Percentiles rank a stretch among this genome's conserved stretches.
phyloP scores from a whole-genome alignment of 1,140 invertebrate genomes.

The Drosophila melanogaster region Release_6_plus_ISO1_MT NT_033779.5:1310001-1310500 shows the following conservation, averaged over 20 bases:
- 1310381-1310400: no score
- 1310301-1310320: slow-evolving; percentile 5
- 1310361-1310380: no score
- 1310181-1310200: slow-evolving; percentile 21
- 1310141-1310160: slow-evolving; percentile 3
- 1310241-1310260: slow-evolving; percentile 52
- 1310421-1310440: no score
- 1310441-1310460: no score
- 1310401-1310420: no score
- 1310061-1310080: slow-evolving; percentile 64
- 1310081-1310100: slow-evolving; percentile 61
- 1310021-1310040: no score
- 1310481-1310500: no score
- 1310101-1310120: slow-evolving; percentile 78
- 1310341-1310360: no score
- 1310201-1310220: slow-evolving; percentile 46
- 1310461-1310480: no score
- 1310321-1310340: no score
- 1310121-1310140: slow-evolving; percentile 74
- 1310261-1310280: slow-evolving; percentile 10
- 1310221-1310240: slow-evolving; percentile 48
- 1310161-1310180: slow-evolving; percentile 8
- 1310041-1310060: slow-evolving; percentile 1
- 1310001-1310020: slow-evolving; percentile 15
- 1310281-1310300: slow-evolving; percentile 4